Evolutionary conservation across 2,113 vertebrate genomes (phyloP).

Genomic region (Ceyx cyanopectus): DNA sequence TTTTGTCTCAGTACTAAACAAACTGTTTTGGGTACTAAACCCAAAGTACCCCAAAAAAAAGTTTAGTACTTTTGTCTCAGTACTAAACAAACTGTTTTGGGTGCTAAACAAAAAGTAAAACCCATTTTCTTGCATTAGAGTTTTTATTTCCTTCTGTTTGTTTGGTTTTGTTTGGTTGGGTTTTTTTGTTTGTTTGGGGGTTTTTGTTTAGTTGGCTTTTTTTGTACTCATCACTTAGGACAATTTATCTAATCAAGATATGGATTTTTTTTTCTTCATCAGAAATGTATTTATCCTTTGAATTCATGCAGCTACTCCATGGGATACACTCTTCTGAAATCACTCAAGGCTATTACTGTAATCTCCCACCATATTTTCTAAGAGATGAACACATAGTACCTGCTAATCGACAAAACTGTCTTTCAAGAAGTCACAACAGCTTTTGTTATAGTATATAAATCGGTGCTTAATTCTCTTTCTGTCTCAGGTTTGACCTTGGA

Average conservation of each 20-base stretch:
- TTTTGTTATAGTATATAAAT: not conserved
- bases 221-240: not conserved
- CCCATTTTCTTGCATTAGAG: not conserved
- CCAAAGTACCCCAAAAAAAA: too few species aligned
- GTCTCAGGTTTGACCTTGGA: not conserved
- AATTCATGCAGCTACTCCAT: not conserved
- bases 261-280: not conserved
- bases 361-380: not conserved
- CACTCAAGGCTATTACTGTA: not conserved
- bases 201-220: too few species aligned
- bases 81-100: not conserved
- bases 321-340: not conserved
- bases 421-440: not conserved
- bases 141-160: not conserved
- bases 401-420: constrained; percentile 14
- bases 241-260: not conserved
- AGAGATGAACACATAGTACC: not conserved
- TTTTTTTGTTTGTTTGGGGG: too few species aligned
- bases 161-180: too few species aligned
- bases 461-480: not conserved
- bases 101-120: not conserved
- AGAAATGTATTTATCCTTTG: not conserved
- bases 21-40: too few species aligned
- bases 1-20: not conserved
- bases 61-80: too few species aligned